Conservation (phyloP, 2,797 vertebrate species). For the Melanotaenia nigrans region DNA sequence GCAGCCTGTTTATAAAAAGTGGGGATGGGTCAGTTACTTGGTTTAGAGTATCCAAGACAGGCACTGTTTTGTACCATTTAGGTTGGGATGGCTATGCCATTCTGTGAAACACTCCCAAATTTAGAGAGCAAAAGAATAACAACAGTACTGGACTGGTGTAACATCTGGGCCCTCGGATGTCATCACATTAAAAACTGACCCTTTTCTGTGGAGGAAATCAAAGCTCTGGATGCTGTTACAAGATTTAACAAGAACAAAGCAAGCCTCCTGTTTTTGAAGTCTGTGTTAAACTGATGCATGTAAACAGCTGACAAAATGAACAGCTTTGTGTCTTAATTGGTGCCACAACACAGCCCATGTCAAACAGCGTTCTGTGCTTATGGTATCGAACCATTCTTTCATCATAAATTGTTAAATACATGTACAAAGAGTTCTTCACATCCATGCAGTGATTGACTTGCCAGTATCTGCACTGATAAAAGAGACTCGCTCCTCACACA, state of each 20-base stretch:
- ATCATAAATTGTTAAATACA: constrained; percentile 12
- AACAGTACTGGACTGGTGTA: too few species aligned
- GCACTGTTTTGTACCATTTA: background rate
- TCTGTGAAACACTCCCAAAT: too few species aligned
- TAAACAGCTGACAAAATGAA: constrained; percentile 22
- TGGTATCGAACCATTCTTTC: background rate
- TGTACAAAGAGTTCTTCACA: background rate
- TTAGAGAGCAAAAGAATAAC: too few species aligned
- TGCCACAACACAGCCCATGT: constrained; percentile 1
- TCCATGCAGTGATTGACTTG: background rate
- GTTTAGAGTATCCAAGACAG: background rate
- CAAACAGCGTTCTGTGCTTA: constrained; percentile 2
- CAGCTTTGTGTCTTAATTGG: constrained; percentile 21
- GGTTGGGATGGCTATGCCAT: background rate
- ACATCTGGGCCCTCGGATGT: too few species aligned
- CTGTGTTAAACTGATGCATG: background rate
- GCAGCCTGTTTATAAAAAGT: background rate
- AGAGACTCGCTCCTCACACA: background rate
- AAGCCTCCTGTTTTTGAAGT: constrained; percentile 2
- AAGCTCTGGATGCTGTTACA: background rate
- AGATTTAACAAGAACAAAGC: constrained; percentile 6
- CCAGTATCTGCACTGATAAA: constrained; percentile 1
- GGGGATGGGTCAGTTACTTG: background rate
- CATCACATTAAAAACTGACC: too few species aligned
- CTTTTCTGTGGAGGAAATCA: background rate